phyloP scores from a whole-genome alignment of 2,888 invertebrate genomes.

The Pseudococcus longispinus region DNA sequence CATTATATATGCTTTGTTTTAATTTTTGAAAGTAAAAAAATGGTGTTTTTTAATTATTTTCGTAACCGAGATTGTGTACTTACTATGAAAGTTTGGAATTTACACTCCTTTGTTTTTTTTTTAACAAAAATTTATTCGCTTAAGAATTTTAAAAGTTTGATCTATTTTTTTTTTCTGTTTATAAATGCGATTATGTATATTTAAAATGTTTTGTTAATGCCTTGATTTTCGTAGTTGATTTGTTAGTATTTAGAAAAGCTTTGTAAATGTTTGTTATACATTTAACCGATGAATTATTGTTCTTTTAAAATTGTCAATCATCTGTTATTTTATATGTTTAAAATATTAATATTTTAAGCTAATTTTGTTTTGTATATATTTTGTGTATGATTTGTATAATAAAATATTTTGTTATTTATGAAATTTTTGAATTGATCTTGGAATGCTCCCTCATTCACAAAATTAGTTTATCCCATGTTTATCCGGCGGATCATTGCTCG shows the following conservation, averaged over 20 bases:
- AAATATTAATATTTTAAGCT: slow-evolving; percentile 50
- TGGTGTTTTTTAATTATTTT: background rate
- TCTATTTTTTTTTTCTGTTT: background rate
- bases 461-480: too few species aligned
- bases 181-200: slow-evolving; percentile 45
- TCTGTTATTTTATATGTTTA: slow-evolving; percentile 56
- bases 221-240: slow-evolving; percentile 42
- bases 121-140: background rate
- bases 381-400: slow-evolving; percentile 57
- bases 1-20: background rate
- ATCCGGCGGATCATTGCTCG: too few species aligned
- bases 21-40: background rate
- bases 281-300: slow-evolving; percentile 49
- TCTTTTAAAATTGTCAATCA: slow-evolving; percentile 54
- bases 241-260: slow-evolving; percentile 52
- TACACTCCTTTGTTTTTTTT: background rate
- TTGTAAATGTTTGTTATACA: slow-evolving; percentile 52
- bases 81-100: background rate
- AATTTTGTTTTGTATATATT: slow-evolving; percentile 56
- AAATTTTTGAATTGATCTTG: background rate
- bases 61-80: background rate
- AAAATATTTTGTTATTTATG: slow-evolving; percentile 56
- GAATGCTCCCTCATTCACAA: too few species aligned
- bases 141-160: background rate
- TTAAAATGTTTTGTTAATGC: slow-evolving; percentile 48